phyloP scores from a whole-genome alignment of 2,888 invertebrate genomes.

The Drosophila sordidula region DNA sequence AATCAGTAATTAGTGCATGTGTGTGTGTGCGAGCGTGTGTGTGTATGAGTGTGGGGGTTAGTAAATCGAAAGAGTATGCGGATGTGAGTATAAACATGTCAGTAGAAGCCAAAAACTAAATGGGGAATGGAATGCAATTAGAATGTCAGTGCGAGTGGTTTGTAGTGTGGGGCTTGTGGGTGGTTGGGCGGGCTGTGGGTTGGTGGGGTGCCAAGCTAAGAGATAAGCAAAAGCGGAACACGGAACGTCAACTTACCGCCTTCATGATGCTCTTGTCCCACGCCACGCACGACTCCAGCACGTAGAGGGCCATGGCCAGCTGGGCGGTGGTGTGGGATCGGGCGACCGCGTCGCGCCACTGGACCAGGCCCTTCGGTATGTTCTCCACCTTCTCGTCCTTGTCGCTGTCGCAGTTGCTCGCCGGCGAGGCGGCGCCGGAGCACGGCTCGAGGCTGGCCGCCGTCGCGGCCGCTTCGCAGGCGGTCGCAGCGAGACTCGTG shows the following conservation, averaged over 20 bases:
- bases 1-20: constrained; percentile 27
- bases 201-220: constrained; percentile 53
- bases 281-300: constrained; percentile 95
- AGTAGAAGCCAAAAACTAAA: constrained; percentile 33
- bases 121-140: not conserved
- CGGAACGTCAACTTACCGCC: constrained; percentile 91
- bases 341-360: constrained; percentile 95
- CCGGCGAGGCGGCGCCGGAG: constrained; percentile 82
- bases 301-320: constrained; percentile 94
- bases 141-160: constrained; percentile 2
- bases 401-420: constrained; percentile 84
- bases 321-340: constrained; percentile 95
- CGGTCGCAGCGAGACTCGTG: constrained; percentile 30
- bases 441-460: constrained; percentile 69
- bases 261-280: constrained; percentile 99
- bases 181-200: not conserved
- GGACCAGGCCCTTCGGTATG: constrained; percentile 88
- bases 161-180: constrained; percentile 4
- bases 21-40: not conserved
- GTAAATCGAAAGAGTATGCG: not conserved
- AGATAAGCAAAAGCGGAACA: constrained; percentile 39
- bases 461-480: constrained; percentile 32
- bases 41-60: not conserved
- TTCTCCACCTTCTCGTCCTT: constrained; percentile 84
- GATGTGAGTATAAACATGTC: constrained; percentile 9